Evolutionary conservation across 1,140 invertebrate genomes (phyloP).

Genomic region (Meloidogyne hapla): DNA sequence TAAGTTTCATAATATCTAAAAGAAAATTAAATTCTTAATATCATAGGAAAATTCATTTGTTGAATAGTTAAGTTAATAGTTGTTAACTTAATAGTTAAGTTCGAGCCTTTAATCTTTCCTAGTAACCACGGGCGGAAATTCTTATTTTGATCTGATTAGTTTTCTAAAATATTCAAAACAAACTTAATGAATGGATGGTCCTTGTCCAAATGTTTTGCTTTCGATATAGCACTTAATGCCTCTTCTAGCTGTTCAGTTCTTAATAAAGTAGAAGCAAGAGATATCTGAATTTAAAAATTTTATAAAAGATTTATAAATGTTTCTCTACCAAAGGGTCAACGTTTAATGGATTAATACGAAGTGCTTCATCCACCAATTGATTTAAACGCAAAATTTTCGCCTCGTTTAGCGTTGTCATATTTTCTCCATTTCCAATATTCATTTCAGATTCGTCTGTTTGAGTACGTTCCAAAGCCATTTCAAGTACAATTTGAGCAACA

Average conservation of each 20-base stretch:
- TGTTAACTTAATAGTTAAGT: too few relatives aligned
- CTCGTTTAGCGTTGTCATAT: neutral
- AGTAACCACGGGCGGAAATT: too few relatives aligned
- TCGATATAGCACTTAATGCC: conserved; percentile 13
- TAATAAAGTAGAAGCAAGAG: neutral
- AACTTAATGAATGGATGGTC: conserved; percentile 20
- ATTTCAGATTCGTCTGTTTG: neutral
- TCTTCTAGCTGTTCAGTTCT: neutral
- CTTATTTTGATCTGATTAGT: too few relatives aligned
- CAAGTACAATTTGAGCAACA: conserved; percentile 19
- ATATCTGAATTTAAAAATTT: neutral
- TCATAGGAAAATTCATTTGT: too few relatives aligned
- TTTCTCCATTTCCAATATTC: neutral
- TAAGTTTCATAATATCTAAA: conserved; percentile 27
- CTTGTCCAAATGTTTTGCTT: conserved; percentile 15
- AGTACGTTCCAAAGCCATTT: neutral
- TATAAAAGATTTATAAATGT: neutral
- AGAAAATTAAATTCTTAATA: neutral
- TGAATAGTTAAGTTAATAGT: too few relatives aligned
- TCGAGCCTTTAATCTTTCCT: too few relatives aligned
- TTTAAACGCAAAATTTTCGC: neutral
- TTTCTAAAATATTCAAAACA: neutral
- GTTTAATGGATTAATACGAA: conserved; percentile 26
- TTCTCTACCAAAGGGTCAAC: conserved; percentile 19
- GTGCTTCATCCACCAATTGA: conserved; percentile 15